phyloP scores from a whole-genome alignment of 2,888 invertebrate species.

The Eristalis pertinax region DNA sequence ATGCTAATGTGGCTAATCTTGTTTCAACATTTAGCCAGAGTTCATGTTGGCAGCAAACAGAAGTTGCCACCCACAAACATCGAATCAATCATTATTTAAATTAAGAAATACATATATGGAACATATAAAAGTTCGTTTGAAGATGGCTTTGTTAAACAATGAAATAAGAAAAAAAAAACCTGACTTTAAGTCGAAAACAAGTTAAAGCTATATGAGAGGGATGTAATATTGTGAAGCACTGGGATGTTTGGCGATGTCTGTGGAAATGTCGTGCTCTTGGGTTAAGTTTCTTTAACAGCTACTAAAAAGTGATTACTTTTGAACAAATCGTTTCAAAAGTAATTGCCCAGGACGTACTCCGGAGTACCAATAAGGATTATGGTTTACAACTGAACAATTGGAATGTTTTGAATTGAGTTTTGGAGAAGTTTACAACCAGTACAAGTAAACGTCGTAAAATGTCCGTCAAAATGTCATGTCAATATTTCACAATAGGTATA shows the following conservation, averaged over 20 bases:
- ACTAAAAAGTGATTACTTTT: background rate
- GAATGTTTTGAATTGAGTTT: background rate
- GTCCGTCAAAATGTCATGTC: no score
- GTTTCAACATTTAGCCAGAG: background rate
- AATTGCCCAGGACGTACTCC: background rate
- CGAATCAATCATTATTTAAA: background rate
- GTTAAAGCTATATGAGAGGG: background rate
- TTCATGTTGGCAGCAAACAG: background rate
- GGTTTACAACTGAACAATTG: background rate
- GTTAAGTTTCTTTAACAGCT: background rate
- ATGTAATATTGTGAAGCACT: background rate
- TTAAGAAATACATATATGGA: background rate
- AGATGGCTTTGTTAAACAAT: background rate
- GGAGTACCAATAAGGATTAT: background rate
- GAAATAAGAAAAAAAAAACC: background rate
- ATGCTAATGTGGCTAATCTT: background rate
- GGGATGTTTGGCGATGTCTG: background rate
- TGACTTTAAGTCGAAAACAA: background rate
- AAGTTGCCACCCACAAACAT: background rate
- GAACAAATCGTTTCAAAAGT: background rate
- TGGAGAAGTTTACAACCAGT: no score
- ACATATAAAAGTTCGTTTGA: background rate
- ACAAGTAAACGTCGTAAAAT: no score
- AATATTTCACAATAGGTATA: no score
- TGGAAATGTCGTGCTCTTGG: background rate